Base-by-base conservation (phyloP, 2,113 vertebrate species). In the Gavia stellata region DNA sequence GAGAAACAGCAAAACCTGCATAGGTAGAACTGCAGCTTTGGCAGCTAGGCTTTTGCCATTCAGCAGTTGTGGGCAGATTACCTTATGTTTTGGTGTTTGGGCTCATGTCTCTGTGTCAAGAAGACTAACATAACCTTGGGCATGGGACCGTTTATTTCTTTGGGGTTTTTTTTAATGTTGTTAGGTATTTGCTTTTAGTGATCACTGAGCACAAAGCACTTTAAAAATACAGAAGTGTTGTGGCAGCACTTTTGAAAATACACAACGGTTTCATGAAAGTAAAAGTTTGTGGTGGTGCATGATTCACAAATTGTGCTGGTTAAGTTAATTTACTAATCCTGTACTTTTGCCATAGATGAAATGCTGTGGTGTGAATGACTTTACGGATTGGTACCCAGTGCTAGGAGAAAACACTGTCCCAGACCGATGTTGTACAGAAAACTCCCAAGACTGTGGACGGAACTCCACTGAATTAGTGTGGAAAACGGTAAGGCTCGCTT, bases 381-480 rank as follows among this genome's bases (percentile, higher is more conserved):
- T 98, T 94, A 99, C 98, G 0, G 99, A 99, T 81, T 99, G 99
- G 99, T 99, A 98, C 45, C 98, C 98, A 6, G 99, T 99, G 77
- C 97, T 99, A 79, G 98, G 99, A 81, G 98, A 99, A 87, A 99
- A 99, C 86, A 97, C 97, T 17, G 99, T 99, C 45, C 99, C 99
- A 6, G 99, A 99, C 97, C 98, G 99, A 92, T 99, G 99, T 94
- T 99, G 99, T 95, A 98, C 98, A 63, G 99, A 99, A 92, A 99
- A 99, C 95, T 99, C 99, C 90, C 99, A 99, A 97, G 98, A 99
- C 95, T 99, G 99, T 67, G 99, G 99, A 24, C 98, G 97, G 5
- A 99, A 99, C 81, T 96, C 98, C 81, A 99, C 99, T 33, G 99
- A 98, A 86, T 96, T 98, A 82, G 98, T 99, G 96, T 99, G 99